Conservation (phyloP, 92 coral and sea anemone genomes). For the Metridium senile region DNA sequence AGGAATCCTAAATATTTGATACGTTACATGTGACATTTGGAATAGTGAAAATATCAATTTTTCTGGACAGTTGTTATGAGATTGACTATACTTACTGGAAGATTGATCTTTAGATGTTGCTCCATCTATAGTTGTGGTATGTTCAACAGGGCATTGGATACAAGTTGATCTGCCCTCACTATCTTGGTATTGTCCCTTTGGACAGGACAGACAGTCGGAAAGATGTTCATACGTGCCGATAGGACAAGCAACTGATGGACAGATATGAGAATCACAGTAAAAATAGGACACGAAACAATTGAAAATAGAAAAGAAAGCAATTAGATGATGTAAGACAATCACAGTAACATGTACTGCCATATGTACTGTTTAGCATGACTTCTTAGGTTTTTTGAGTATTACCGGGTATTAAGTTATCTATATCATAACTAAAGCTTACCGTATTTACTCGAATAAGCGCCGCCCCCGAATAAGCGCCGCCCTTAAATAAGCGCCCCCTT, state of each 20-base stretch:
- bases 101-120: conserved; percentile 6
- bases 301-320: background rate
- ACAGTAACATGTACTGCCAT: too few species aligned
- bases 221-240: conserved; percentile 1
- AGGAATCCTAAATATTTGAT: too few species aligned
- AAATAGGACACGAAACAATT: background rate
- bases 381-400: too few species aligned
- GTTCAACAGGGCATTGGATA: conserved; percentile 53
- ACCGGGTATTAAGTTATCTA: too few species aligned
- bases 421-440: too few species aligned
- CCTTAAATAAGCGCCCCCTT: too few species aligned
- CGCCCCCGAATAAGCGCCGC: too few species aligned
- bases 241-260: conserved; percentile 23
- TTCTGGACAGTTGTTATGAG: too few species aligned
- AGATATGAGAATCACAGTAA: background rate
- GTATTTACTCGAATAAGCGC: too few species aligned
- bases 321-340: background rate
- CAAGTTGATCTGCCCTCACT: conserved; percentile 57
- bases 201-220: conserved; percentile 41
- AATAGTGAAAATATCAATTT: too few species aligned
- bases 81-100: background rate
- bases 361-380: too few species aligned
- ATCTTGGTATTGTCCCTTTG: conserved; percentile 60
- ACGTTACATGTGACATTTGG: too few species aligned
- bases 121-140: conserved; percentile 11